Percentiles rank a stretch among this genome's conserved stretches.
These are phyloP conservation scores for Brachionus rubens DNA, from an alignment of 1,140 invertebrate species.

Conservation along the genomic window DNA sequence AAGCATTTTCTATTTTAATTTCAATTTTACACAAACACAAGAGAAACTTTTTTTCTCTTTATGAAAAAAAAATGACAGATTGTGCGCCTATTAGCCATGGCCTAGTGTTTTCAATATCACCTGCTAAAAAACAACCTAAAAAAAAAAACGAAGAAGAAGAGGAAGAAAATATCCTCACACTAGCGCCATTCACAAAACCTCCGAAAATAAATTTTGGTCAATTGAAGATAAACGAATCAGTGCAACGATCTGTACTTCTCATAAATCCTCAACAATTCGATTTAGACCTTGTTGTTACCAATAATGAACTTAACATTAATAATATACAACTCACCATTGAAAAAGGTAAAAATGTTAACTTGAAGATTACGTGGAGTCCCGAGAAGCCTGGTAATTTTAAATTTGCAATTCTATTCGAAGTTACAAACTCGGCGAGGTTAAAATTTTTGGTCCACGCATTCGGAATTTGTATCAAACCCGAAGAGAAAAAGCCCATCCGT, in stretches of 20 bases:
- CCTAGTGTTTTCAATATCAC: slow-evolving; percentile 24
- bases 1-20: too few species aligned
- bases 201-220: slow-evolving; percentile 44
- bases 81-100: slow-evolving; percentile 1
- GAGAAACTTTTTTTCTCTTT: background rate
- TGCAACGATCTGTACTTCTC: background rate
- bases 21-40: too few species aligned
- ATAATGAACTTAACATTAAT: slow-evolving; percentile 25
- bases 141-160: slow-evolving; percentile 19
- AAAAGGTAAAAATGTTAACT: slow-evolving; percentile 19
- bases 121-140: background rate
- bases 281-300: slow-evolving; percentile 10
- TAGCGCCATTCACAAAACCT: slow-evolving; percentile 41
- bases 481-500: slow-evolving; percentile 6
- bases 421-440: slow-evolving; percentile 21
- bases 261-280: slow-evolving; percentile 41
- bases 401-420: slow-evolving; percentile 35
- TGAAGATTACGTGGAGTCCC: slow-evolving; percentile 24
- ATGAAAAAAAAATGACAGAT: slow-evolving; percentile 18
- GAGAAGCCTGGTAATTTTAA: slow-evolving; percentile 25
- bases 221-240: slow-evolving; percentile 20
- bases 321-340: slow-evolving; percentile 16
- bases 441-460: slow-evolving; percentile 46
- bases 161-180: slow-evolving; percentile 25
- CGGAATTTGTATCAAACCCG: slow-evolving; percentile 1